These are phyloP conservation scores for Doryteuthis pealeii DNA, from an alignment of 1,140 invertebrate species.

Conservation along the genomic window DNA sequence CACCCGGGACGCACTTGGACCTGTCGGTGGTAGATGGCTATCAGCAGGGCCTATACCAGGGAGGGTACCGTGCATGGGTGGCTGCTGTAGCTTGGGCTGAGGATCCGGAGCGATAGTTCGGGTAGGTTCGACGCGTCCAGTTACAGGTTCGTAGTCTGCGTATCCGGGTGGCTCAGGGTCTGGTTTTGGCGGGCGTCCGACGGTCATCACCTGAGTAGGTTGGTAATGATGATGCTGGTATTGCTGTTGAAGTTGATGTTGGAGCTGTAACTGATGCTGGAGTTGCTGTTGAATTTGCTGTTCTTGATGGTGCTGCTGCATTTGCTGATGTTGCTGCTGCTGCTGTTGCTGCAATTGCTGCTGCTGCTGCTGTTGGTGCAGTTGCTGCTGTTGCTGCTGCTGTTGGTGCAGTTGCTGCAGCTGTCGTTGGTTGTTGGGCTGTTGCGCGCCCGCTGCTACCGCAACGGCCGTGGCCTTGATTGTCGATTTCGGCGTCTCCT, in stretches of 20 bases:
- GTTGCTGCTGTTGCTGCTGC: slow-evolving; percentile 26
- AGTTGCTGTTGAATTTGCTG: background rate
- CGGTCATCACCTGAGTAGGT: background rate
- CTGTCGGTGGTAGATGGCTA: too few relatives aligned
- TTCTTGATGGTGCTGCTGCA: background rate
- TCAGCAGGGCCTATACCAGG: too few relatives aligned
- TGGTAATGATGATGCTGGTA: background rate
- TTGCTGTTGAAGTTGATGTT: slow-evolving; percentile 1
- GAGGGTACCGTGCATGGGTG: too few relatives aligned
- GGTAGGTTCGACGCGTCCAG: too few relatives aligned
- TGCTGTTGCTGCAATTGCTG: slow-evolving; percentile 15
- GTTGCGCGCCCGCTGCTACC: background rate
- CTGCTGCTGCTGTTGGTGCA: slow-evolving; percentile 26
- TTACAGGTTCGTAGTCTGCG: too few relatives aligned
- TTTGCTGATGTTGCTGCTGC: slow-evolving; percentile 22
- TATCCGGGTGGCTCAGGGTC: too few relatives aligned
- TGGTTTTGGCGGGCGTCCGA: too few relatives aligned
- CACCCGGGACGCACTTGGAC: too few relatives aligned
- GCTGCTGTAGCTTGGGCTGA: too few relatives aligned
- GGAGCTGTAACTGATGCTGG: background rate
- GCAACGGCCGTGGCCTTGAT: background rate
- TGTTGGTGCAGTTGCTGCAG: slow-evolving; percentile 1
- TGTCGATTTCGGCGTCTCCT: background rate
- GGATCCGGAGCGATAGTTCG: too few relatives aligned
- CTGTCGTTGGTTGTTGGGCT: background rate